Evolutionary conservation across 2,888 invertebrate genomes (phyloP).

Genomic region (Caenorhabditis drosophilae): DNA sequence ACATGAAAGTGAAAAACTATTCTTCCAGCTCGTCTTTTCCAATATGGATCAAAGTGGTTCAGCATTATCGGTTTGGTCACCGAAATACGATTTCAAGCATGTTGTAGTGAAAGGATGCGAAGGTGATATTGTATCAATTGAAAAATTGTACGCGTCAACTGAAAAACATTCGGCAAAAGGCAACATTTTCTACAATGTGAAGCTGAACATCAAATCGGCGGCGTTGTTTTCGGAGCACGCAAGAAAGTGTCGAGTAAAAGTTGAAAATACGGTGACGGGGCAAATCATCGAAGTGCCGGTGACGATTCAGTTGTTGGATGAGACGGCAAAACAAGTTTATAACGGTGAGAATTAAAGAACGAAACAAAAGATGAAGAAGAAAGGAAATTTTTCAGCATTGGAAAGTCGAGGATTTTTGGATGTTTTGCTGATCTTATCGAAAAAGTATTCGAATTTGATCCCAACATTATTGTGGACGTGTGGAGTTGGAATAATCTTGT

Average conservation of each 20-base stretch:
- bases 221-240: conserved; percentile 38
- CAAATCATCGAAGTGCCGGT: conserved; percentile 44
- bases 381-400: conserved; percentile 31
- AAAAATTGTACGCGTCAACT: conserved; percentile 1
- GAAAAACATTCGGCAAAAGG: conserved; percentile 26
- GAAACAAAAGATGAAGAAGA: neutral
- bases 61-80: conserved; percentile 31
- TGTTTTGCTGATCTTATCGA: conserved; percentile 39
- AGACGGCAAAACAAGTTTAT: conserved; percentile 45
- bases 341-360: conserved; percentile 25
- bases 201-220: conserved; percentile 43
- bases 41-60: conserved; percentile 28
- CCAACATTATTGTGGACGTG: conserved; percentile 43
- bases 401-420: conserved; percentile 45
- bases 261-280: conserved; percentile 38
- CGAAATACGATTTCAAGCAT: conserved; percentile 27
- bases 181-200: conserved; percentile 39
- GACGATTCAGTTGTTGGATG: conserved; percentile 44
- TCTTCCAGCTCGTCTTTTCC: conserved; percentile 35
- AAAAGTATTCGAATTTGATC: conserved; percentile 35
- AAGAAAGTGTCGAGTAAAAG: conserved; percentile 32
- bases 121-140: conserved; percentile 36
- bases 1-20: conserved; percentile 6
- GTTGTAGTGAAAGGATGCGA: conserved; percentile 33
- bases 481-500: conserved; percentile 20